Evolutionary conservation across 2,113 vertebrate genomes (phyloP).

Genomic region (Heterotilapia buettikoferi): DNA sequence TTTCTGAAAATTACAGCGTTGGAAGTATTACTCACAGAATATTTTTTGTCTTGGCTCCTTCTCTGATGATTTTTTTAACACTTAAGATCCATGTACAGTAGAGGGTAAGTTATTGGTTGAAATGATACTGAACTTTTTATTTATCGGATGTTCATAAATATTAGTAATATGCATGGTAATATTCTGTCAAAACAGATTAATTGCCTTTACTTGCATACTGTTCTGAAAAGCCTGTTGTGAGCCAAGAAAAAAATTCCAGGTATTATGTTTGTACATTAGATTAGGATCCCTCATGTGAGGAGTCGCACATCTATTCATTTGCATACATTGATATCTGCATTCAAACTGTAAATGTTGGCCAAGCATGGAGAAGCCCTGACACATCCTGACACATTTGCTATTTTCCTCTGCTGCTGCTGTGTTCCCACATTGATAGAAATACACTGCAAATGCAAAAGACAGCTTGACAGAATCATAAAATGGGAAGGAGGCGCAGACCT

Average conservation of each 20-base stretch:
- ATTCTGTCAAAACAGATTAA: neutral
- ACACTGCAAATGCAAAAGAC: neutral
- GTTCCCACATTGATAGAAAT: neutral
- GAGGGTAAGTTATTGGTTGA: neutral
- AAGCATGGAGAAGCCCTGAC: neutral
- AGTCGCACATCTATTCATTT: neutral
- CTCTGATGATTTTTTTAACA: neutral
- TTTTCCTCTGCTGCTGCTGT: neutral
- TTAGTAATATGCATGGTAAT: neutral
- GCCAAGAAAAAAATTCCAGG: neutral
- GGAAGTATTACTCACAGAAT: neutral
- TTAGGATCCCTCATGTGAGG: neutral
- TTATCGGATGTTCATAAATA: neutral
- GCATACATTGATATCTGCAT: neutral
- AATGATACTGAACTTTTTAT: neutral
- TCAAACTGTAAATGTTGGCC: neutral
- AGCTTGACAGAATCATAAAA: neutral
- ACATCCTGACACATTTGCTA: neutral
- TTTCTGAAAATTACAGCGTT: neutral
- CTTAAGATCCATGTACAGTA: neutral
- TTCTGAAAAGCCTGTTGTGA: neutral
- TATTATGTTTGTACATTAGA: neutral
- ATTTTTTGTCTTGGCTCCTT: neutral
- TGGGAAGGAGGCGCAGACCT: neutral
- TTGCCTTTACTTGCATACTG: neutral